Evolutionary conservation across 2,888 invertebrate genomes (phyloP), one percentile per base, ranked within the genome.

Genomic region (Lampropteryx suffumata): DNA sequence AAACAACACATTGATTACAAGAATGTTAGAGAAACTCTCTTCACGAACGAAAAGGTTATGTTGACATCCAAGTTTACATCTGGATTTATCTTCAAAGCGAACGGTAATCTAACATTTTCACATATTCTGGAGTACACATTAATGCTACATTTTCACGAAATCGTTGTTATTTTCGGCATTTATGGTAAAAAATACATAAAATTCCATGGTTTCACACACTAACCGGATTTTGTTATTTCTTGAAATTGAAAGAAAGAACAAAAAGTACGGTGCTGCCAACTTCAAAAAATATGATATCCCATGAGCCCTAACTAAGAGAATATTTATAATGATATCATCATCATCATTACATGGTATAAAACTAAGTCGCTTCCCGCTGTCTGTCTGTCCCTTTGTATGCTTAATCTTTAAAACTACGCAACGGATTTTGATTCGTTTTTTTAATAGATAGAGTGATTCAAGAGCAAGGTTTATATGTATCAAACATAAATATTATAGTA

Each of bases 171-270:
- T 81, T 79, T 67, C 9, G 5, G 41, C 5, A 27, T 8, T 10
- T 21, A 33, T 34, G 57, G 47, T 39, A 43, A 53, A 53, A 59
- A 57, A 57, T 61, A 59, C 45, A 33, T 34, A 59, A 67, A 66
- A 24, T 4, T 24, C 61, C 60, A 68, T 69, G 74, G 58, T 65
- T 56, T 54, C 40, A 36, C 63, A 69, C 73, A 90, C 89, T 78
- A 82, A 90, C 89, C 89, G 79, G 69, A 82, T 75, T 66, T 68
- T 81, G 73, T 75, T 81, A 44, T 77, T 72, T 67, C 72, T 73
- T 59, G 69, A 75, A 84, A 84, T 76, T 81, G 82, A 84, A 84
- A 82, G 82, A 84, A 84, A 82, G 83, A 86, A 82, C 68, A 64
- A 61, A 59, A 35, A 0, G n/a, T n/a, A 13, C 28, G 58, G 69